Conservation (phyloP, 2,113 vertebrate species). For the Serilophus lunatus region DNA sequence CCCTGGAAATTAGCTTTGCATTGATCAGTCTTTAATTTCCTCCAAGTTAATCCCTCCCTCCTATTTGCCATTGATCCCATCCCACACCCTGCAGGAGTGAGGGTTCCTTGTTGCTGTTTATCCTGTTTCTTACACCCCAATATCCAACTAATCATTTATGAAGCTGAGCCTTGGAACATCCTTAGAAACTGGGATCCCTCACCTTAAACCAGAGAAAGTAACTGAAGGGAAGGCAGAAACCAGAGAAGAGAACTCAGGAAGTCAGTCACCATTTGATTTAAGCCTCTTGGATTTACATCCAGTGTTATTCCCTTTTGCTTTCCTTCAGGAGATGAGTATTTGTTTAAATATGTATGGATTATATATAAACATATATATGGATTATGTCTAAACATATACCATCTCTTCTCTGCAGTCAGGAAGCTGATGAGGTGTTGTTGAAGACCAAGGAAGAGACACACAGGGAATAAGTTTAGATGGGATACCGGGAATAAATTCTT, state of each 20-base stretch:
- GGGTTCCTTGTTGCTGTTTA: not conserved
- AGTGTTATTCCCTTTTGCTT: not conserved
- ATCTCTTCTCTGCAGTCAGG: not conserved
- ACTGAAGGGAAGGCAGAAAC: not conserved
- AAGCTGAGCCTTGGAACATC: not conserved
- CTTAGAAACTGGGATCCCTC: not conserved
- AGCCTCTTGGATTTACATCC: not conserved
- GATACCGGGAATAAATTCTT: not conserved
- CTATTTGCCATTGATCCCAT: not conserved
- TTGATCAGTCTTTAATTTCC: not conserved
- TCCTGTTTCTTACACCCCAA: not conserved
- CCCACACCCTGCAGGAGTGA: not conserved
- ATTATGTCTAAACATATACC: not conserved
- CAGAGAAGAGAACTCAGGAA: not conserved
- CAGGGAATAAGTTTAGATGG: not conserved
- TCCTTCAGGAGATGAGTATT: not conserved
- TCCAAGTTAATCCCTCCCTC: not conserved
- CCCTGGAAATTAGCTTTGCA: not conserved
- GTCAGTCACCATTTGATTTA: not conserved
- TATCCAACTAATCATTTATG: fast-evolving
- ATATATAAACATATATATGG: not conserved
- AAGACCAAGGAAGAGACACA: not conserved
- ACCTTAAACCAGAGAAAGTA: fast-evolving
- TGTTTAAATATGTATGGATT: too few relatives aligned
- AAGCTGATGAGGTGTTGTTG: not conserved